Evolutionary conservation across 2,113 vertebrate species (phyloP).

Genomic region (Ophiodon elongatus): DNA sequence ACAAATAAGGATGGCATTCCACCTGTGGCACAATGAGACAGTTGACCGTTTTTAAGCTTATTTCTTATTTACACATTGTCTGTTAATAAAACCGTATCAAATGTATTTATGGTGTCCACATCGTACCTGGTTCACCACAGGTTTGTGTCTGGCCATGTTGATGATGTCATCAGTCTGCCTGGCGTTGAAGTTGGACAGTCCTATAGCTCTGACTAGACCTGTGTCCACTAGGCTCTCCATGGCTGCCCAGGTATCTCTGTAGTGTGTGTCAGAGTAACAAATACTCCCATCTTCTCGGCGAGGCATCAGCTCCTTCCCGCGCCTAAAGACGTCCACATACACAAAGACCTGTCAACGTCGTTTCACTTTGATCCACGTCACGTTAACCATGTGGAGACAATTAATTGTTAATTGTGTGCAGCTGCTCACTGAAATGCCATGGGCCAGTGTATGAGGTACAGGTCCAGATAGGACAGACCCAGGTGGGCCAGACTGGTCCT

Average conservation of each 20-base stretch:
- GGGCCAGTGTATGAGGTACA: slow-evolving; percentile 87
- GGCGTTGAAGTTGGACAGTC: slow-evolving; percentile 85
- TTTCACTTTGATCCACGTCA: background rate
- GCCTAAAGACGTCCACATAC: slow-evolving; percentile 62
- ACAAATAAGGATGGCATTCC: slow-evolving; percentile 84
- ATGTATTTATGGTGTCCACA: background rate
- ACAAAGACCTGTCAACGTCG: background rate
- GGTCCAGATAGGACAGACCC: slow-evolving; percentile 80
- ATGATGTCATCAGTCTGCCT: slow-evolving; percentile 81
- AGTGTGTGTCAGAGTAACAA: slow-evolving; percentile 82
- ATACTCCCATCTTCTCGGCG: slow-evolving; percentile 79
- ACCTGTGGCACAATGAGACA: slow-evolving; percentile 64
- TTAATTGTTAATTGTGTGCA: background rate
- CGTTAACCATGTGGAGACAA: background rate
- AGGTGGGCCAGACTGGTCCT: slow-evolving; percentile 78
- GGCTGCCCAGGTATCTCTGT: slow-evolving; percentile 82
- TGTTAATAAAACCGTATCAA: background rate
- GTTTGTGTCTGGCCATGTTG: slow-evolving; percentile 74
- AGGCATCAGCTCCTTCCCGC: slow-evolving; percentile 80
- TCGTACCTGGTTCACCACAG: slow-evolving; percentile 83
- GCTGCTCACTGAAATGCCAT: slow-evolving; percentile 83
- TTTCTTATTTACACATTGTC: background rate
- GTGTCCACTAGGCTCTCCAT: slow-evolving; percentile 83
- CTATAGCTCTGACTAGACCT: slow-evolving; percentile 81
- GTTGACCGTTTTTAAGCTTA: background rate